These are phyloP conservation scores for Theodoxus fluviatilis DNA, from an alignment of 2,888 invertebrate species.

Conservation along the genomic window DNA sequence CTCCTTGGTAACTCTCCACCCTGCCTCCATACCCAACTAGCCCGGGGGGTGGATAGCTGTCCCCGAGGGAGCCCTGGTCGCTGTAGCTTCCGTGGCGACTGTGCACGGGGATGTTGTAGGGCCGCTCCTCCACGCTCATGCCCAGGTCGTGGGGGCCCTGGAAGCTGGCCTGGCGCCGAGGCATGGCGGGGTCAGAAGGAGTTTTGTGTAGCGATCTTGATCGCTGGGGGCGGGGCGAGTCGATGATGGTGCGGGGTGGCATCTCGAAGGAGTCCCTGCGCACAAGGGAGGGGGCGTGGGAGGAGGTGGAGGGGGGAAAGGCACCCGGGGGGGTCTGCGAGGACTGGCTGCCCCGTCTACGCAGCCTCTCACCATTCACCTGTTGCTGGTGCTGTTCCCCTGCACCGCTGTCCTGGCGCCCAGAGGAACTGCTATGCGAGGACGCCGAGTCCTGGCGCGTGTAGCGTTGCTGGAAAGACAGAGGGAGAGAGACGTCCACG, in stretches of 20 bases:
- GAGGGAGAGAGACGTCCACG: no score
- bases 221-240: slow-evolving; percentile 49
- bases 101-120: no score
- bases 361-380: slow-evolving; percentile 44
- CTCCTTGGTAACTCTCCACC: no score
- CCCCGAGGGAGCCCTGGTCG: no score
- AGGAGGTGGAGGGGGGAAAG: slow-evolving; percentile 43
- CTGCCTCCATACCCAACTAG: no score
- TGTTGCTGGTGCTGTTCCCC: slow-evolving; percentile 38
- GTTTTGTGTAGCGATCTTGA: slow-evolving; percentile 36
- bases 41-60: slow-evolving; percentile 33
- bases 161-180: slow-evolving; percentile 20
- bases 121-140: slow-evolving; percentile 26
- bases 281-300: slow-evolving; percentile 44
- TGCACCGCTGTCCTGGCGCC: slow-evolving; percentile 46
- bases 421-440: slow-evolving; percentile 51
- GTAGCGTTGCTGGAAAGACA: slow-evolving; percentile 59
- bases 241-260: slow-evolving; percentile 39
- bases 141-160: slow-evolving; percentile 28
- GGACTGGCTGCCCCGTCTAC: slow-evolving; percentile 57
- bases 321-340: slow-evolving; percentile 48
- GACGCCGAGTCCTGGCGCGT: slow-evolving; percentile 59
- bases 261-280: slow-evolving; percentile 39
- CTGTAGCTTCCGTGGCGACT: no score
- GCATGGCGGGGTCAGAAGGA: slow-evolving; percentile 27